phyloP scores from a whole-genome alignment of 1,140 invertebrate genomes.

The Philopotamus ludificatus region DNA sequence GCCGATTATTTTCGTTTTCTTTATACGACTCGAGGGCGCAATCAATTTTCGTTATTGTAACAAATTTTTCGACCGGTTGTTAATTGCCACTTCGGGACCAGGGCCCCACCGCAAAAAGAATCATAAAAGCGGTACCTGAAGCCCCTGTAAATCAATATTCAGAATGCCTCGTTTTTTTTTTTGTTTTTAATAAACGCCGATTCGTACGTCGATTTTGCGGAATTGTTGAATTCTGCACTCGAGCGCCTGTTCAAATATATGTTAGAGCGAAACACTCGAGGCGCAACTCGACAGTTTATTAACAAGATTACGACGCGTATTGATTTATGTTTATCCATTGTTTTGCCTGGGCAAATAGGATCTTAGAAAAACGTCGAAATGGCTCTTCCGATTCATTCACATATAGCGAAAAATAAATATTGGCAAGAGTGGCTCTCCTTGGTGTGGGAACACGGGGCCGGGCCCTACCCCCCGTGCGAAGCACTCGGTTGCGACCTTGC shows the following conservation, averaged over 20 bases:
- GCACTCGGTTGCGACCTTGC: background rate
- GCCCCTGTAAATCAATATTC: background rate
- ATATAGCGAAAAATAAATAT: constrained; percentile 16
- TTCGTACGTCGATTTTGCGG: too few species aligned
- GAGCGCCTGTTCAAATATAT: too few species aligned
- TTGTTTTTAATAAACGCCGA: background rate
- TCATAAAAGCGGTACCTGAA: background rate
- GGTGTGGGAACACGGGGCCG: constrained; percentile 3
- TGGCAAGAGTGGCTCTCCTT: constrained; percentile 23
- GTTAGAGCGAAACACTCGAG: background rate
- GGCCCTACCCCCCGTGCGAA: background rate
- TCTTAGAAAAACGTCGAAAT: background rate
- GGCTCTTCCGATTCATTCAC: background rate
- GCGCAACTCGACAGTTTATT: background rate
- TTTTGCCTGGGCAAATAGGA: background rate
- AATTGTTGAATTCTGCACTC: too few species aligned
- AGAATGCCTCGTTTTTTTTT: background rate
- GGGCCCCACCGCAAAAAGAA: background rate
- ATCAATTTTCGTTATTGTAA: background rate
- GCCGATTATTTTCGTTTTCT: too few species aligned
- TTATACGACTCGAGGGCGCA: background rate
- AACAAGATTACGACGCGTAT: too few species aligned
- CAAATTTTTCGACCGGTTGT: background rate
- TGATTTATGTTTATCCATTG: too few species aligned
- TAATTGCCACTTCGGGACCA: background rate